phyloP scores from a whole-genome alignment of 2,113 vertebrate species.

The Caracal caracal region DNA sequence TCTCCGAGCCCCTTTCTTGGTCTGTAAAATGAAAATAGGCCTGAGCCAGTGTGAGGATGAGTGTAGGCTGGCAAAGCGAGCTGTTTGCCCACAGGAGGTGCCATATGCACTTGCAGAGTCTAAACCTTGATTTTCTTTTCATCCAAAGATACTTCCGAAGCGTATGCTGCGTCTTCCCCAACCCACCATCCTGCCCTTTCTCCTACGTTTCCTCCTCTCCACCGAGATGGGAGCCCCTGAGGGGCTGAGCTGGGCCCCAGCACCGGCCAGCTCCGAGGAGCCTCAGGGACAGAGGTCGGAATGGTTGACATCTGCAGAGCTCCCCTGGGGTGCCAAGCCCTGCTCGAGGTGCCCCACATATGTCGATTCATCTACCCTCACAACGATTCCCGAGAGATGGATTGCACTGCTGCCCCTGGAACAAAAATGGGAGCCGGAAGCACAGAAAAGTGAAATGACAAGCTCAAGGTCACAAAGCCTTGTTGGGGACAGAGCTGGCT shows the following conservation, averaged over 20 bases:
- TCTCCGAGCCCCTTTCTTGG: background rate
- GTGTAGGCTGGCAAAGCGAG: background rate
- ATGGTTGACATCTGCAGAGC: background rate
- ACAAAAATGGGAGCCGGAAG: background rate
- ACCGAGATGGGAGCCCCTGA: background rate
- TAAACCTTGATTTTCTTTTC: background rate
- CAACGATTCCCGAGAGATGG: too few species aligned
- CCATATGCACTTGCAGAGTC: background rate
- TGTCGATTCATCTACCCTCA: background rate
- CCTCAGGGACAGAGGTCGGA: background rate
- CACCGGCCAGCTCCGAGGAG: background rate
- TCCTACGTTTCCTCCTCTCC: background rate
- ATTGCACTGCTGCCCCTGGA: background rate
- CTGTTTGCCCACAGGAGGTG: background rate
- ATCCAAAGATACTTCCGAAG: background rate
- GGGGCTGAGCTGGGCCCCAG: background rate
- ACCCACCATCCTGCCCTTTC: background rate
- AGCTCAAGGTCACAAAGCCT: background rate
- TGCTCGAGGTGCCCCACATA: accelerated
- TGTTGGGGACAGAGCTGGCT: background rate
- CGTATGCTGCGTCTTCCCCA: background rate
- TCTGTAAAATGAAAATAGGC: background rate
- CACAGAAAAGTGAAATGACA: background rate
- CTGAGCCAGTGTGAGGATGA: too few species aligned
- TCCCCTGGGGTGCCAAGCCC: background rate